Evolutionary conservation across 2,113 vertebrate species (phyloP).

Genomic region (Bambusicola thoracicus): DNA sequence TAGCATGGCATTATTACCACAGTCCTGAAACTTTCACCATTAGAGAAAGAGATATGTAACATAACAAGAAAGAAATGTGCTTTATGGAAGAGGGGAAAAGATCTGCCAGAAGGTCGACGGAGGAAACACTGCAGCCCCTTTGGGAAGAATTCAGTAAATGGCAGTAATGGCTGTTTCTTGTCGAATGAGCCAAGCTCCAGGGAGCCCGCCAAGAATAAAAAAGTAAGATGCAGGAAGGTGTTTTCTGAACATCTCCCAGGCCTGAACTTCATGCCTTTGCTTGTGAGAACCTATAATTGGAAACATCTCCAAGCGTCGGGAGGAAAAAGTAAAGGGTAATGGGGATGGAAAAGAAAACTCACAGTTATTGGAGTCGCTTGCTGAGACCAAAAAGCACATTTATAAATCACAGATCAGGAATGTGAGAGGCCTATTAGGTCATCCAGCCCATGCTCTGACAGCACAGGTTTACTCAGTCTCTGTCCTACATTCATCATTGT

Average conservation of each 20-base stretch:
- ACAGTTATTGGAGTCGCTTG: background rate
- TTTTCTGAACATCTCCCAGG: slow-evolving; percentile 48
- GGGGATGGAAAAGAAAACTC: slow-evolving; percentile 42
- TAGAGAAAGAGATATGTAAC: background rate
- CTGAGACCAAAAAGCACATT: background rate
- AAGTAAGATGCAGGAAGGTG: background rate
- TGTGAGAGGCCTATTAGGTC: background rate
- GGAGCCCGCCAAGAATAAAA: background rate
- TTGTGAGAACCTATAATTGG: slow-evolving; percentile 42
- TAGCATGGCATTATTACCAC: background rate
- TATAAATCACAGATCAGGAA: slow-evolving; percentile 42
- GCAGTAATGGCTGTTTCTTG: background rate
- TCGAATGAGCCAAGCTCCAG: background rate
- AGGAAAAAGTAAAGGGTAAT: slow-evolving; percentile 36
- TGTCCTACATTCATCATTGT: background rate
- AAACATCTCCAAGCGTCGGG: background rate
- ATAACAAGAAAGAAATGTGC: background rate
- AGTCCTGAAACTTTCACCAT: background rate
- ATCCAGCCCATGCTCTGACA: background rate
- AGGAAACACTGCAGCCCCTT: background rate
- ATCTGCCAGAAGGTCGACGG: background rate
- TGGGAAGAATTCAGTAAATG: background rate
- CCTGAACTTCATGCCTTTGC: slow-evolving; percentile 21
- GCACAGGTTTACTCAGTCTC: background rate
- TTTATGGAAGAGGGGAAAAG: background rate